A percentile compares a stretch with the other conserved stretches of the same genome.
phyloP scores from a whole-genome alignment of 2,797 vertebrate genomes.

The Ibycter americanus region DNA sequence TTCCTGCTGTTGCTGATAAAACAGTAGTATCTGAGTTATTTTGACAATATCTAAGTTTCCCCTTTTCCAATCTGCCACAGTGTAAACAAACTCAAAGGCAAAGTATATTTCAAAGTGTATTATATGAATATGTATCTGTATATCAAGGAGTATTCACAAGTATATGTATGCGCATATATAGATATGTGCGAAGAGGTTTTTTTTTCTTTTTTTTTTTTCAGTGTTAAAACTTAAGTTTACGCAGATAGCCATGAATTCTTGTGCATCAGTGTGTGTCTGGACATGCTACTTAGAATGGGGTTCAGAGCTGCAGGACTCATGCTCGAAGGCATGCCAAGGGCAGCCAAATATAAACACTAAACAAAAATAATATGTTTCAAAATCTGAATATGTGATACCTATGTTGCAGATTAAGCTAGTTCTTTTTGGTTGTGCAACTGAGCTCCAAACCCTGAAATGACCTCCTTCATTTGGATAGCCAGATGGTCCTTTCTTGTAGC shows the following conservation, averaged over 20 bases:
- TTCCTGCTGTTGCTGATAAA: background rate
- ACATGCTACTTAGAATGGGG: background rate
- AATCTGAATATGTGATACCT: background rate
- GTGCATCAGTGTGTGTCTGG: background rate
- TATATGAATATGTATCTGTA: background rate
- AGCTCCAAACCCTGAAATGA: background rate
- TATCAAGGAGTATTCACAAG: background rate
- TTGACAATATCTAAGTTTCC: background rate
- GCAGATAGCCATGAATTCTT: background rate
- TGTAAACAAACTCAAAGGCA: background rate
- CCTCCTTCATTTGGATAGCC: background rate
- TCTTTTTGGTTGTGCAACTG: background rate
- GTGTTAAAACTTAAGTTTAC: background rate
- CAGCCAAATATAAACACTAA: background rate
- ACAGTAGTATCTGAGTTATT: background rate
- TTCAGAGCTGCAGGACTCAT: background rate
- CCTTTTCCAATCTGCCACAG: background rate
- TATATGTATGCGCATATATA: too few relatives aligned
- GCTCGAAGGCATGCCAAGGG: background rate
- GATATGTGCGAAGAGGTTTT: accelerated
- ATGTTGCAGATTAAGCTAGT: background rate
- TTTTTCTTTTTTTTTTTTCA: background rate
- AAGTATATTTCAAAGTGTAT: background rate
- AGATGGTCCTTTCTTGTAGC: background rate
- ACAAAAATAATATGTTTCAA: background rate